Percentiles rank a stretch among this genome's conserved stretches.
Evolutionary conservation across 2,797 vertebrate genomes (phyloP).

Genomic region (Lophius americanus): DNA sequence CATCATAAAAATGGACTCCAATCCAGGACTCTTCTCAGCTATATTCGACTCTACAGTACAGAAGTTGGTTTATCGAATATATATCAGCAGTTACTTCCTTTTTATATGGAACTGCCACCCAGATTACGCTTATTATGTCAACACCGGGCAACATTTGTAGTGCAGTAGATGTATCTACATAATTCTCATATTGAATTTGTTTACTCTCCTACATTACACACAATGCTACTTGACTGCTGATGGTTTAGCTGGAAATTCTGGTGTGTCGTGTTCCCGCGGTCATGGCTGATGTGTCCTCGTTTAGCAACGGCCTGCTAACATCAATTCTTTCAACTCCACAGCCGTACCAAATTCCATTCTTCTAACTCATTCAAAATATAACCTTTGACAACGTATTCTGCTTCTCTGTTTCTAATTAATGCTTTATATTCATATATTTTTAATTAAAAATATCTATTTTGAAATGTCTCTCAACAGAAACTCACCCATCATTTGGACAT

Average conservation of each 20-base stretch:
- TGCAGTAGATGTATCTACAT: not conserved
- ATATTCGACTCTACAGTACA: not conserved
- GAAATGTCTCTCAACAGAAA: constrained; percentile 5
- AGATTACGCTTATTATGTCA: not conserved
- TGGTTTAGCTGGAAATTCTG: no score
- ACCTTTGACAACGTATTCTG: not conserved
- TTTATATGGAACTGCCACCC: not conserved
- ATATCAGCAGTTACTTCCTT: not conserved
- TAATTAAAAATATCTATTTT: not conserved
- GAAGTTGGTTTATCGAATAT: not conserved
- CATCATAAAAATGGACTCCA: not conserved
- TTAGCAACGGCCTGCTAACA: no score
- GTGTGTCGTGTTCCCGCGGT: no score
- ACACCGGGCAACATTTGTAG: constrained; percentile 1
- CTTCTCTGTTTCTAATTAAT: constrained; percentile 1
- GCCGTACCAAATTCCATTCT: not conserved
- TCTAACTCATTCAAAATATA: not conserved
- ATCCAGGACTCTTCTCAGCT: not conserved
- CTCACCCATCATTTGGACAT: not conserved
- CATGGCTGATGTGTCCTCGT: not conserved
- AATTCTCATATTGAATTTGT: not conserved
- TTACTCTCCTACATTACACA: not conserved
- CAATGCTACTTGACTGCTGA: no score
- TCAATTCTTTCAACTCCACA: no score
- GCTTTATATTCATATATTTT: constrained; percentile 7